phyloP scores from a whole-genome alignment of 2,888 invertebrate species.

The Psylliodes chrysocephalus region DNA sequence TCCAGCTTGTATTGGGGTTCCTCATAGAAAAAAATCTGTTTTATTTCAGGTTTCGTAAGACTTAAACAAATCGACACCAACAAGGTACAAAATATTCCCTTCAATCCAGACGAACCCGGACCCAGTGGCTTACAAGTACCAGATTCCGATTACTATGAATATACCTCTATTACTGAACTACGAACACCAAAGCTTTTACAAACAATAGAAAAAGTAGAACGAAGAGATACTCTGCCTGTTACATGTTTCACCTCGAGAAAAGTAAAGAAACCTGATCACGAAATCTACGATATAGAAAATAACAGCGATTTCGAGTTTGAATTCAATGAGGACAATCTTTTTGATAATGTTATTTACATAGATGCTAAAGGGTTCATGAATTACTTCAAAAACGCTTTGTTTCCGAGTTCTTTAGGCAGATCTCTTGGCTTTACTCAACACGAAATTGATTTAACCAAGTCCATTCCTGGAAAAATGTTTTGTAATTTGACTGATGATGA shows the following conservation, averaged over 20 bases:
- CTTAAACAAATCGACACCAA: conserved; percentile 42
- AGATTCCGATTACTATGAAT: conserved; percentile 45
- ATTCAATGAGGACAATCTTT: conserved; percentile 50
- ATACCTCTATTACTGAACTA: conserved; percentile 45
- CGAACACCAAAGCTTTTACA: conserved; percentile 48
- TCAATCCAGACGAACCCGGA: conserved; percentile 33
- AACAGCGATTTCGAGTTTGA: conserved; percentile 50
- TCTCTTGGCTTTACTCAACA: conserved; percentile 70
- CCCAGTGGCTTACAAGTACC: conserved; percentile 42
- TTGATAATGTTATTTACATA: conserved; percentile 64
- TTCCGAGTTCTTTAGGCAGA: conserved; percentile 71
- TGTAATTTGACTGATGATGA: conserved; percentile 63
- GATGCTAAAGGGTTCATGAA: conserved; percentile 76
- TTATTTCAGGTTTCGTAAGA: conserved; percentile 44
- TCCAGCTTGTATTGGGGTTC: too few species aligned
- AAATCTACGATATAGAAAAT: conserved; percentile 52
- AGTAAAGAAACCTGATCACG: conserved; percentile 37
- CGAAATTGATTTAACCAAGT: conserved; percentile 68
- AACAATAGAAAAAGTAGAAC: conserved; percentile 33
- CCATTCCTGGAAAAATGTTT: conserved; percentile 76
- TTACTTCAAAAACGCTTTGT: conserved; percentile 73
- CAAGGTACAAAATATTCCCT: too few species aligned
- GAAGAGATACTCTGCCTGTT: conserved; percentile 67
- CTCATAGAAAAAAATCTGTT: too few species aligned
- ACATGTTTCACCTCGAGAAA: conserved; percentile 63